Base-by-base conservation (phyloP, 2,113 vertebrate genomes). In the Coregonus clupeaformis region DNA sequence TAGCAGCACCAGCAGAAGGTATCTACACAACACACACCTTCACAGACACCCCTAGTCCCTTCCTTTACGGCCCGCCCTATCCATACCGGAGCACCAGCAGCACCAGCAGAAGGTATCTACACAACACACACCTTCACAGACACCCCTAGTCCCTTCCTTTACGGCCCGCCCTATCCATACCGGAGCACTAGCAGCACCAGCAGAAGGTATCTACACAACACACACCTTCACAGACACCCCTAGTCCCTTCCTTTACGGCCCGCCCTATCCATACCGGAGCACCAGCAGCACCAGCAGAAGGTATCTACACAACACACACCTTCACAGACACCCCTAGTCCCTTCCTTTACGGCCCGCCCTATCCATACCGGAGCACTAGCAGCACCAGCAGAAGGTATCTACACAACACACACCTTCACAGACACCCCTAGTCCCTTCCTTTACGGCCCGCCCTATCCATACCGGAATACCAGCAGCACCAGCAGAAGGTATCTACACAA, bases 1-100 rank as follows among this genome's bases (percentile, higher is more conserved):
- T 92, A 89, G 62, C 84, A 88, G 30, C 87, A 89, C 52, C 87
- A 94, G 78, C 91, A 93, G 78, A 98, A 99, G 95, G 96, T 97
- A 86, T 16, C 52, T 18, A 55, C 52, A 55, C 18, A 55, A 14
- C 52, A 55, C 36, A 42, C 36, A 42, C 52, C 52, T 55, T 42
- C 52, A 18, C 52, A 20, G 52, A 55, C 52, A 14, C 36, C 2
- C 36, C 9, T 11, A 42, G 36, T 42, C 2, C 36, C 9, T 42
- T 42, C 7, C 36, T 42, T 42, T 42, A 11, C 9, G 36, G 36
- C 36, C 36, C 36, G 2, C 7, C 9, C 2, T 42, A 42, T 42
- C 36, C 9, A 42, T 42, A 42, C 36, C 36, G 69, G 97, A 99
- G 79, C 93, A 94, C 67, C 93, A 89, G 62, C 84, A 88, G 30